A percentile compares a stretch with the other conserved stretches of the same genome.
Conservation (phyloP, 2,113 vertebrate genomes). For the Silurus meridionalis region DNA sequence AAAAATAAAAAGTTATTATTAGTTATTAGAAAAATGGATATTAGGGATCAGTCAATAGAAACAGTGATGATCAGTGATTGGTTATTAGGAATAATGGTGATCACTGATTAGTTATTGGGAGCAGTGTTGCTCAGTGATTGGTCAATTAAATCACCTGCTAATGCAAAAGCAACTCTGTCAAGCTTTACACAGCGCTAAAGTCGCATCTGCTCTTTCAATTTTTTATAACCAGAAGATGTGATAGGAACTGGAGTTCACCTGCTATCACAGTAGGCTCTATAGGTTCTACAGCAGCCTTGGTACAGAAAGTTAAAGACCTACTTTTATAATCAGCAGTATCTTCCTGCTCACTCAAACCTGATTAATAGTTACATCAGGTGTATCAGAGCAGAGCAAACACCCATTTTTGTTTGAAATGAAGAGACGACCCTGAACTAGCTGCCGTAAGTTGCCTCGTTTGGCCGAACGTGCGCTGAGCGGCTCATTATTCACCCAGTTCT, state of each 20-base stretch:
- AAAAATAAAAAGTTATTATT: too few species aligned
- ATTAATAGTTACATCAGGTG: conserved; percentile 18
- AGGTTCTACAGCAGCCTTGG: background rate
- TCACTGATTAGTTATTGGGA: too few species aligned
- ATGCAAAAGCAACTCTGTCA: background rate
- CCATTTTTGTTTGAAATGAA: background rate
- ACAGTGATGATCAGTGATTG: too few species aligned
- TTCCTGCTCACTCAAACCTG: background rate
- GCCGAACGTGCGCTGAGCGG: background rate
- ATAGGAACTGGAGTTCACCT: background rate
- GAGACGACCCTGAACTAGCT: conserved; percentile 10
- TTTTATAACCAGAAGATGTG: background rate
- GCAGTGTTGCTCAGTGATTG: background rate
- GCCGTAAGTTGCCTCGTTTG: conserved; percentile 4
- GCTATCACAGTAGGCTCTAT: background rate
- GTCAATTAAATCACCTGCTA: background rate
- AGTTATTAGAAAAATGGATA: too few species aligned
- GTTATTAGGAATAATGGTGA: too few species aligned
- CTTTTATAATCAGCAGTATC: background rate
- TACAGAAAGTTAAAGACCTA: background rate
- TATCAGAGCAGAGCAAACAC: background rate
- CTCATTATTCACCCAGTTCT: conserved; percentile 33
- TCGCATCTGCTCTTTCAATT: background rate
- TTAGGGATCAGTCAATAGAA: too few species aligned
- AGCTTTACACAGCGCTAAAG: background rate